These are phyloP conservation scores for Drosophila anomalata DNA, from an alignment of 2,888 invertebrate genomes.

Conservation along the genomic window DNA sequence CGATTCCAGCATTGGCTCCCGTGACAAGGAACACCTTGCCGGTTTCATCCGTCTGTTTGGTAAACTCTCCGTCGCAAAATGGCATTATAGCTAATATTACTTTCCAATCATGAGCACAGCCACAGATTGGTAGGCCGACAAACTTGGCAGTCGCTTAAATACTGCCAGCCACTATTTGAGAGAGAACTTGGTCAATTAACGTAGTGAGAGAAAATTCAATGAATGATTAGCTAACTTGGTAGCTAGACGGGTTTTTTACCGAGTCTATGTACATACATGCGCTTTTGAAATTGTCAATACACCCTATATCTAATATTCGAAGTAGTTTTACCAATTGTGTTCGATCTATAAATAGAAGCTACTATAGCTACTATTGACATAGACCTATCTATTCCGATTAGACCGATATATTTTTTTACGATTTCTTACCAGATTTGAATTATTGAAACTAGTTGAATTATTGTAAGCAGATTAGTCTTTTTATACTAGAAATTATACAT, in stretches of 20 bases:
- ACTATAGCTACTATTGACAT: no score
- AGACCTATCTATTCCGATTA: no score
- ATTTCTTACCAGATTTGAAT: no score
- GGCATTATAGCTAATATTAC: neutral
- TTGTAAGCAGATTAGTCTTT: no score
- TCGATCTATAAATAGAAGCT: no score
- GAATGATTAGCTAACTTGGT: neutral
- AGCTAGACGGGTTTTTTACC: neutral
- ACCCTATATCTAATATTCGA: no score
- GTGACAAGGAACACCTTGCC: constrained; percentile 37
- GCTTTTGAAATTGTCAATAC: no score
- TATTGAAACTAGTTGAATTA: no score
- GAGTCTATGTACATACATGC: neutral
- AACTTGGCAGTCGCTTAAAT: neutral
- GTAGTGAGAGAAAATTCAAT: neutral
- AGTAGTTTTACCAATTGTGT: no score
- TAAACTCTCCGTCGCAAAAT: neutral
- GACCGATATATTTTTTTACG: no score
- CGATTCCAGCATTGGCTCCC: constrained; percentile 47
- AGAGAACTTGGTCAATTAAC: neutral
- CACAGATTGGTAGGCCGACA: neutral
- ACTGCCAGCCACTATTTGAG: neutral
- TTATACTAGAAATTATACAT: neutral
- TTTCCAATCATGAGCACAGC: neutral
- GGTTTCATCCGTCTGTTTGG: neutral